Evolutionary conservation across 2,113 vertebrate genomes (phyloP).

Genomic region (Phalacrocorax aristotelis): DNA sequence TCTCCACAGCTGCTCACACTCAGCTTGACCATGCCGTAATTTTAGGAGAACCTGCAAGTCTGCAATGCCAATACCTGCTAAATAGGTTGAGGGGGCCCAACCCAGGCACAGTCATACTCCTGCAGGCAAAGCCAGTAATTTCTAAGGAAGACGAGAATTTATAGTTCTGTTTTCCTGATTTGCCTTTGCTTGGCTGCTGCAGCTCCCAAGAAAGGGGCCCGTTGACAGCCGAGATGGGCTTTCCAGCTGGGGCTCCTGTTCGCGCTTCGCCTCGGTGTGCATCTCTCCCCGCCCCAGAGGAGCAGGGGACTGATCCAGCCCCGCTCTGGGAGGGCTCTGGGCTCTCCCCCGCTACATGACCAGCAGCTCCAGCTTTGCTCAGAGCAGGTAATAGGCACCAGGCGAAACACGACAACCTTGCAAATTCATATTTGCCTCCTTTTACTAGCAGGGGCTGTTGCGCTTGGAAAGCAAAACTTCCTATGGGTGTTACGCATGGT

Average conservation of each 20-base stretch:
- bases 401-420: too few relatives aligned
- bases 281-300: background rate
- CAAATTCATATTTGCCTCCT: background rate
- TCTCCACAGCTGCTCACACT: background rate
- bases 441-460: background rate
- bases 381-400: background rate
- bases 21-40: background rate
- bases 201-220: conserved; percentile 14
- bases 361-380: background rate
- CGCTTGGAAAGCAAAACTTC: background rate
- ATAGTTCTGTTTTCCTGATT: conserved; percentile 39
- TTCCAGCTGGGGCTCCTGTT: background rate
- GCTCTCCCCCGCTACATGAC: background rate
- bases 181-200: background rate
- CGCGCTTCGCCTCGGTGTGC: accelerated
- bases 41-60: background rate
- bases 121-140: background rate
- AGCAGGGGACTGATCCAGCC: background rate
- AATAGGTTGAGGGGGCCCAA: background rate
- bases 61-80: background rate
- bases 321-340: background rate
- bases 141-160: background rate
- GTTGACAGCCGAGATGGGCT: background rate
- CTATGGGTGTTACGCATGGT: accelerated
- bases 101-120: background rate